phyloP scores from a whole-genome alignment of 2,113 vertebrate species.

The Caranx ignobilis region DNA sequence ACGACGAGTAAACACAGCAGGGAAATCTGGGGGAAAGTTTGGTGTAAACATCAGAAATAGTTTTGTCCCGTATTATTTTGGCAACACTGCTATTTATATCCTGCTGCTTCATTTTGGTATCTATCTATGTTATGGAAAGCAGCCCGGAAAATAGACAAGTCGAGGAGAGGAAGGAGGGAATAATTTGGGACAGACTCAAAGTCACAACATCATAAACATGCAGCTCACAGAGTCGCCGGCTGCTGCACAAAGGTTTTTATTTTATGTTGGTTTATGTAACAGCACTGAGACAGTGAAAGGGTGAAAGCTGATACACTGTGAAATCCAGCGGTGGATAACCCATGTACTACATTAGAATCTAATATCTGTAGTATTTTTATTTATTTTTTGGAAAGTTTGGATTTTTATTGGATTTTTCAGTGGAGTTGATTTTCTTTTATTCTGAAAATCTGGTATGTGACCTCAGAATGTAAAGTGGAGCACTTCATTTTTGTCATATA shows the following conservation, averaged over 20 bases:
- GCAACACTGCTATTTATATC: slow-evolving; percentile 12
- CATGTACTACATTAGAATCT: too few relatives aligned
- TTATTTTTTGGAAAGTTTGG: too few relatives aligned
- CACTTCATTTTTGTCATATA: too few relatives aligned
- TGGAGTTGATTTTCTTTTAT: too few relatives aligned
- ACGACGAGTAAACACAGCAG: not conserved
- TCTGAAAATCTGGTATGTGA: too few relatives aligned
- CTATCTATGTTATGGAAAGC: slow-evolving; percentile 27
- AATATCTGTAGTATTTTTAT: too few relatives aligned
- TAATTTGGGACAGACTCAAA: slow-evolving; percentile 21
- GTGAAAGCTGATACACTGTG: slow-evolving; percentile 13
- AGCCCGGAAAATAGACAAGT: not conserved
- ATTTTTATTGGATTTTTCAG: too few relatives aligned
- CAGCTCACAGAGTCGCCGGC: slow-evolving; percentile 38
- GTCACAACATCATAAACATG: slow-evolving; percentile 41
- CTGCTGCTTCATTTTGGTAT: not conserved
- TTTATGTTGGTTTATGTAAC: slow-evolving; percentile 38
- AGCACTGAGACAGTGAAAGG: slow-evolving; percentile 27
- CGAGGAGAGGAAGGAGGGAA: not conserved
- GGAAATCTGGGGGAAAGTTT: slow-evolving; percentile 1
- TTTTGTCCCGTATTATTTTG: slow-evolving; percentile 20
- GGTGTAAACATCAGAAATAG: not conserved
- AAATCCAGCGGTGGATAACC: too few relatives aligned
- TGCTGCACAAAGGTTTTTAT: slow-evolving; percentile 27
- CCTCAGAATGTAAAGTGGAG: too few relatives aligned